Base-by-base conservation (phyloP, 2,888 invertebrate species). In the Oscheius onirici region DNA sequence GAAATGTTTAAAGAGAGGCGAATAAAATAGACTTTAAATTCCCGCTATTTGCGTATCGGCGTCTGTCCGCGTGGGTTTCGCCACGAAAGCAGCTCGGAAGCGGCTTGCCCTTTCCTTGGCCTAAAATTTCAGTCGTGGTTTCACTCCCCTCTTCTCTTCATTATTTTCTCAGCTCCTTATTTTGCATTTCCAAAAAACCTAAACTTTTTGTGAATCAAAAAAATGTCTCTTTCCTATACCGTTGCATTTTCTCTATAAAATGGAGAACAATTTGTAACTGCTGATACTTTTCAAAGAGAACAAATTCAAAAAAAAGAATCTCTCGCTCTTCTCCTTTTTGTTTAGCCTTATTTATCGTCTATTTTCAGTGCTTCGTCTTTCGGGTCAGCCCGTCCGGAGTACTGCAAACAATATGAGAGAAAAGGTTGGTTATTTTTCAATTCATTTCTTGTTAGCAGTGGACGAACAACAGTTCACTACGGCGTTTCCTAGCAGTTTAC, bases 371-470 rank as follows among this genome's bases (percentile, higher is more conserved):
- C 70, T 70, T 70, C 63, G 63, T 63, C 46, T 63, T 34, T 17
- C 40, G 70, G 61, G 51, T 41, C 58, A n/a, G 20, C 52, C 54
- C 24, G 26, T 40, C 52, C 70, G 63, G 34, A 61, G 70, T 70
- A 49, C 63, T 44, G 28, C 60, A 63, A 63, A 70, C 61, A 70
- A 70, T 10, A 70, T 70, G 70, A 49, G 70, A 40, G 70, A 70
- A 24, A 70, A 70, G 70, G 70, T 70, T 5, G 2, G 70, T 61
- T 69, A n/a, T 55, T 52, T 26, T 46, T 26, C 13, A 22, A 5
- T 22, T 11, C n/a, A n/a, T n/a, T n/a, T n/a, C n/a, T 24, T 46
- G 3, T 28, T 46, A 11, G 22, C 15, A 13, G 17, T n/a, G 3
- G 17, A 46, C 2, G 8, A 28, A 28, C 6, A 6, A 24, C 17